A percentile compares a stretch with the other conserved stretches of the same genome.
Evolutionary conservation across 2,888 invertebrate genomes (phyloP).

Genomic region (Pachydiplax longipennis): DNA sequence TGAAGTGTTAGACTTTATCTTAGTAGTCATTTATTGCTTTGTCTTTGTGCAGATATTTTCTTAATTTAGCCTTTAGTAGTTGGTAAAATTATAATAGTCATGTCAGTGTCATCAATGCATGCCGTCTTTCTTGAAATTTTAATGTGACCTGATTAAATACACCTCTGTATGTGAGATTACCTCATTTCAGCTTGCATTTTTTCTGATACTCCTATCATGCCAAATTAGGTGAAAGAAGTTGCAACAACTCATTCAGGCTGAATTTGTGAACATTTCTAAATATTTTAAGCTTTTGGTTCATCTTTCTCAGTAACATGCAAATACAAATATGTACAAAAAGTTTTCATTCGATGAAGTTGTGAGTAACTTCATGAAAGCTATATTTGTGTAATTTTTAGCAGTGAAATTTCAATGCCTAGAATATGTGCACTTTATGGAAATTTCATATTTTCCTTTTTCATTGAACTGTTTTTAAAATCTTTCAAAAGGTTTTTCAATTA

Average conservation of each 20-base stretch:
- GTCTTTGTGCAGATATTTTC: slow-evolving; percentile 32
- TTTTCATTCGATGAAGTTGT: not conserved
- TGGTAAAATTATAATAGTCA: slow-evolving; percentile 12
- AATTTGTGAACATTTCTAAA: slow-evolving; percentile 4
- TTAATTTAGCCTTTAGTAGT: slow-evolving; percentile 32
- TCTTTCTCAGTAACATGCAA: not conserved
- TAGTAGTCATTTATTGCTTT: slow-evolving; percentile 36
- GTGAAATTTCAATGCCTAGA: not conserved
- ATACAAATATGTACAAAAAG: not conserved
- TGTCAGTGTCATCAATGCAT: slow-evolving; percentile 27
- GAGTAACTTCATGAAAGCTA: not conserved
- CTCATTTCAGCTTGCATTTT: slow-evolving; percentile 40
- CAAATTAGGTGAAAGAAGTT: slow-evolving; percentile 1
- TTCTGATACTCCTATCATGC: not conserved
- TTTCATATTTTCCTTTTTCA: not conserved
- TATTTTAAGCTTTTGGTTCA: not conserved
- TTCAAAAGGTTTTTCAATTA: not conserved
- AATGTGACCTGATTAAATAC: slow-evolving; percentile 30
- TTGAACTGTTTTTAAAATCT: not conserved
- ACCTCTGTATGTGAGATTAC: slow-evolving; percentile 32
- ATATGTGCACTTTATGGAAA: not conserved
- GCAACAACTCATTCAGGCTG: not conserved
- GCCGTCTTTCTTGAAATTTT: slow-evolving; percentile 24
- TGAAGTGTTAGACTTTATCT: slow-evolving; percentile 25
- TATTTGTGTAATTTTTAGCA: not conserved